phyloP scores from a whole-genome alignment of 2,113 vertebrate species.

The Lathamus discolor region DNA sequence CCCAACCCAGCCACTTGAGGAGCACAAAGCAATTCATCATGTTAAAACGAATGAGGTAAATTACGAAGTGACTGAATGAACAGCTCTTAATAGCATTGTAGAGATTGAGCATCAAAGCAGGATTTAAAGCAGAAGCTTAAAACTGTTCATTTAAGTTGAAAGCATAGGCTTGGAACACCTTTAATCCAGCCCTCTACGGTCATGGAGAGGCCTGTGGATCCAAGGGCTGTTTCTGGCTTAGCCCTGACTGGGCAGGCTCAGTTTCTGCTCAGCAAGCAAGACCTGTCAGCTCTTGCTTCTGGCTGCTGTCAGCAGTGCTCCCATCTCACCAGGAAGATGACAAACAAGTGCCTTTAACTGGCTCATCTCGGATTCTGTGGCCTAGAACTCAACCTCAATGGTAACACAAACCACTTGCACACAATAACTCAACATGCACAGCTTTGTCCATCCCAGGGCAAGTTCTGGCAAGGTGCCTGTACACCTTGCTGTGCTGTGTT shows the following conservation, averaged over 20 bases:
- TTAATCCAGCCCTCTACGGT: not conserved
- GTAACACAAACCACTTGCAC: not conserved
- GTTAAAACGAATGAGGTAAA: not conserved
- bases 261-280: no score
- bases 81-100: not conserved
- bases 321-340: not conserved
- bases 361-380: no score
- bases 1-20: not conserved
- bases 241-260: rapidly evolving
- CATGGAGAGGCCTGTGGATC: not conserved
- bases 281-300: not conserved
- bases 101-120: not conserved
- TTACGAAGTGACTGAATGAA: not conserved
- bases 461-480: not conserved
- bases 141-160: not conserved
- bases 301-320: not conserved
- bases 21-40: not conserved
- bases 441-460: not conserved
- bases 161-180: not conserved
- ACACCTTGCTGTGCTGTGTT: not conserved
- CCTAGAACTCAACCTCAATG: not conserved
- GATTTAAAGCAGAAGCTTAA: not conserved
- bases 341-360: not conserved
- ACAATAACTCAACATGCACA: rapidly evolving
- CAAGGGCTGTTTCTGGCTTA: not conserved